These are phyloP conservation scores for Microcebus jonahi DNA, from an alignment of 2,113 vertebrate species.

Conservation along the genomic window DNA sequence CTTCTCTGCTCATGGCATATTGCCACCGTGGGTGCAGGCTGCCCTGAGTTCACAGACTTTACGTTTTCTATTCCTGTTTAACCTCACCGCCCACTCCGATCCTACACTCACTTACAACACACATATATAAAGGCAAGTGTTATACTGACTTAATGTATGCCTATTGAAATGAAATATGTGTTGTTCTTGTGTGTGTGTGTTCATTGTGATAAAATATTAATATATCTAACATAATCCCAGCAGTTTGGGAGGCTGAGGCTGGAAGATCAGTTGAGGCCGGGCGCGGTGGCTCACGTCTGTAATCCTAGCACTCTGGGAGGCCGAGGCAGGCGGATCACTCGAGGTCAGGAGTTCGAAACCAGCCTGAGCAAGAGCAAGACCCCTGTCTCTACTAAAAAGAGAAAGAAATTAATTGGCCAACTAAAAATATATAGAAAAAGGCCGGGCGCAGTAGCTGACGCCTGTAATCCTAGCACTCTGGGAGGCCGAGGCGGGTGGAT, in stretches of 20 bases:
- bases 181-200: background rate
- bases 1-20: background rate
- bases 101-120: background rate
- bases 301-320: too few relatives aligned
- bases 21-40: background rate
- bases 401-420: too few relatives aligned
- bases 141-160: background rate
- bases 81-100: background rate
- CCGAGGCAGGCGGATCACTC: too few relatives aligned
- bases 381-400: too few relatives aligned
- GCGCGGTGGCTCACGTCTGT: too few relatives aligned
- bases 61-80: background rate
- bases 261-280: too few relatives aligned
- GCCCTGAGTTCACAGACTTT: background rate
- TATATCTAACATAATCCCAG: background rate
- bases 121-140: background rate
- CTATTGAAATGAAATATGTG: background rate
- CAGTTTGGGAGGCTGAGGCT: too few relatives aligned
- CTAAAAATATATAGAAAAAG: too few relatives aligned
- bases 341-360: too few relatives aligned
- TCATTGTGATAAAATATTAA: background rate
- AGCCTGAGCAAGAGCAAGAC: too few relatives aligned
- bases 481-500: too few relatives aligned
- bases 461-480: too few relatives aligned
- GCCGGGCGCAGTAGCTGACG: fast-evolving